Conservation (phyloP, 2,888 invertebrate genomes). For the Drosophila formosana region DNA sequence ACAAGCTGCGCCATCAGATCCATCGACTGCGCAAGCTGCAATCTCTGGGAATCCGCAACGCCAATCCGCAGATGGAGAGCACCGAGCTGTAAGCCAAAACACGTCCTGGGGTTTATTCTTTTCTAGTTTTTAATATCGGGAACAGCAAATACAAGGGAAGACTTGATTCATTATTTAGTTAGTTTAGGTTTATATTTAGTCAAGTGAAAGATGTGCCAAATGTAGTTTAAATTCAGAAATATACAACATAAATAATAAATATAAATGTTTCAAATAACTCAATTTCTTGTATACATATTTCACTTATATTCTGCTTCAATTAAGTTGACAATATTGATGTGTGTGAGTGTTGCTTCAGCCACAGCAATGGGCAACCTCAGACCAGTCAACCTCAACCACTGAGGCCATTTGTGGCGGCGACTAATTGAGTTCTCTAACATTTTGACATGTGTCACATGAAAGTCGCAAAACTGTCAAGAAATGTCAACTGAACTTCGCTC, state of each 20-base stretch:
- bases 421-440: constrained; percentile 75
- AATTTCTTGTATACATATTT: too few species aligned
- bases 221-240: not conserved
- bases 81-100: constrained; percentile 56
- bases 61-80: constrained; percentile 70
- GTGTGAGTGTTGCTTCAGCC: constrained; percentile 3
- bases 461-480: constrained; percentile 63
- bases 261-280: too few species aligned
- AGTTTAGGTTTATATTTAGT: not conserved
- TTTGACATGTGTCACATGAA: constrained; percentile 77
- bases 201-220: too few species aligned
- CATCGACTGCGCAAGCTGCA: constrained; percentile 61
- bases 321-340: constrained; percentile 1
- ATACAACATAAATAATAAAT: too few species aligned
- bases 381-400: constrained; percentile 40
- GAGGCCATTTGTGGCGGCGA: constrained; percentile 60
- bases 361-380: constrained; percentile 39
- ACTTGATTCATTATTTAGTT: not conserved
- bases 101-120: not conserved
- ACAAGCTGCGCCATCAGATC: constrained; percentile 66
- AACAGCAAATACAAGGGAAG: constrained; percentile 3
- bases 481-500: constrained; percentile 44
- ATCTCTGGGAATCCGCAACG: constrained; percentile 65
- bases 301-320: constrained; percentile 11
- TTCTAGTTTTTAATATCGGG: not conserved